Percentiles rank a stretch among this genome's conserved stretches.
Conservation (phyloP, 2,888 invertebrate genomes). For the Drosophila subquinaria region DNA sequence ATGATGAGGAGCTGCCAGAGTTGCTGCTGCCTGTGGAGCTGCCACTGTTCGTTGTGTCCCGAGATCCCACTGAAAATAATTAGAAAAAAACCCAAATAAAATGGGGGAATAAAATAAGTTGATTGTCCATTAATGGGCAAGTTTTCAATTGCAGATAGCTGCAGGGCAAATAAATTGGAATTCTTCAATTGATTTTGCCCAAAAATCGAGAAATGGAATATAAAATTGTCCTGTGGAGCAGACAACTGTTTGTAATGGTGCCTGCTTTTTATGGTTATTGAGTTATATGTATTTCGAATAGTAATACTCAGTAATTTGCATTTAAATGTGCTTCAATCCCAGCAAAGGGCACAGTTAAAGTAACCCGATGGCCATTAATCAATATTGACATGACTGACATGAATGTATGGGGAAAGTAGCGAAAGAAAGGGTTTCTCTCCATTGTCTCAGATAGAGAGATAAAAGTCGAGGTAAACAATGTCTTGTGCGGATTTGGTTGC, state of each 20-base stretch:
- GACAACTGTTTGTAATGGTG: slow-evolving; percentile 38
- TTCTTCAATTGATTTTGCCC: slow-evolving; percentile 33
- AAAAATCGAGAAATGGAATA: slow-evolving; percentile 1
- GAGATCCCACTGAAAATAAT: slow-evolving; percentile 84
- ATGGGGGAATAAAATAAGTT: slow-evolving; percentile 6
- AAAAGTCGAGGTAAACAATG: slow-evolving; percentile 58
- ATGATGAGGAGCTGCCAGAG: slow-evolving; percentile 52
- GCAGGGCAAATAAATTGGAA: slow-evolving; percentile 17
- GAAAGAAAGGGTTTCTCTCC: slow-evolving; percentile 12
- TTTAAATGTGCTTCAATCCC: slow-evolving; percentile 33
- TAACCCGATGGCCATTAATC: slow-evolving; percentile 59
- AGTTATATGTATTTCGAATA: slow-evolving; percentile 15
- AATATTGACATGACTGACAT: slow-evolving; percentile 55
- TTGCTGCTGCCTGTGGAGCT: slow-evolving; percentile 56
- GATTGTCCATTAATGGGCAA: slow-evolving; percentile 33
- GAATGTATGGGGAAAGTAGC: slow-evolving; percentile 15
- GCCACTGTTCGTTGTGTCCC: slow-evolving; percentile 77
- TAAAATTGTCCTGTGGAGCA: slow-evolving; percentile 18
- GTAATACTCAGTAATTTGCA: slow-evolving; percentile 41
- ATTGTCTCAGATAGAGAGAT: slow-evolving; percentile 15
- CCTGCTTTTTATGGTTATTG: slow-evolving; percentile 49
- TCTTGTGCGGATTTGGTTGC: slow-evolving; percentile 44
- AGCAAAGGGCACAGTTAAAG: slow-evolving; percentile 15
- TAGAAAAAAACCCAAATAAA: slow-evolving; percentile 32
- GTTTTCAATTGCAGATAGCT: slow-evolving; percentile 45